phyloP scores from a whole-genome alignment of 2,113 vertebrate species.

The Ptilorrhoa leucosticta region DNA sequence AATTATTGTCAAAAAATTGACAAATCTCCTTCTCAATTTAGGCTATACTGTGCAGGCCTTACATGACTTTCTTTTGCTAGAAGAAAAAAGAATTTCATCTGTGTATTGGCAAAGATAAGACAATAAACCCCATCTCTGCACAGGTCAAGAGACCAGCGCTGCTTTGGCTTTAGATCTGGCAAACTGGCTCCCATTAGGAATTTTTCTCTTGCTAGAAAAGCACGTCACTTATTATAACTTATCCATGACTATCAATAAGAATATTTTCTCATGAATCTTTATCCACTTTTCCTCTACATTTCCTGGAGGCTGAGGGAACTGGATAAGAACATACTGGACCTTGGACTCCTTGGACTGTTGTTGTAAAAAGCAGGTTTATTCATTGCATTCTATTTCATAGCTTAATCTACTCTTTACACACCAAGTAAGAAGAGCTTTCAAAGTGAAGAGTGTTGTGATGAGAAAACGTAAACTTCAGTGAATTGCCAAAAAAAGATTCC shows the following conservation, averaged over 20 bases:
- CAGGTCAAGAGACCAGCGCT: background rate
- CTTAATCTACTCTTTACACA: background rate
- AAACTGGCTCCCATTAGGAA: background rate
- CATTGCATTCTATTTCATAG: background rate
- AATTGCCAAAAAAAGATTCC: background rate
- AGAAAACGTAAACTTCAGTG: background rate
- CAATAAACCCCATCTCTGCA: background rate
- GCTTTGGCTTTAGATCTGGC: background rate
- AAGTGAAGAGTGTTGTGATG: background rate
- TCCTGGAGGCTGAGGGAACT: background rate
- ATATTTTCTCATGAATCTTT: background rate
- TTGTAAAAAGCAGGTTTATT: background rate
- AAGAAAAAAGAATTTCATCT: background rate
- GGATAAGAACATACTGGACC: background rate
- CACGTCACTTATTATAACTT: background rate
- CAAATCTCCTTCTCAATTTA: constrained; percentile 24
- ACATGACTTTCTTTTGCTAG: background rate
- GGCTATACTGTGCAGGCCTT: background rate
- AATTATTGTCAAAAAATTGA: constrained; percentile 44
- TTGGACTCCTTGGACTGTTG: background rate
- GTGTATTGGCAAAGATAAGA: background rate
- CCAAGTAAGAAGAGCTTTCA: background rate
- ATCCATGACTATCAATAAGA: background rate
- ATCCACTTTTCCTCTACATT: background rate
- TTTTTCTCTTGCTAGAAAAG: background rate